Base-by-base conservation (phyloP, 1,140 invertebrate genomes). In the Lasaia peninsularis region DNA sequence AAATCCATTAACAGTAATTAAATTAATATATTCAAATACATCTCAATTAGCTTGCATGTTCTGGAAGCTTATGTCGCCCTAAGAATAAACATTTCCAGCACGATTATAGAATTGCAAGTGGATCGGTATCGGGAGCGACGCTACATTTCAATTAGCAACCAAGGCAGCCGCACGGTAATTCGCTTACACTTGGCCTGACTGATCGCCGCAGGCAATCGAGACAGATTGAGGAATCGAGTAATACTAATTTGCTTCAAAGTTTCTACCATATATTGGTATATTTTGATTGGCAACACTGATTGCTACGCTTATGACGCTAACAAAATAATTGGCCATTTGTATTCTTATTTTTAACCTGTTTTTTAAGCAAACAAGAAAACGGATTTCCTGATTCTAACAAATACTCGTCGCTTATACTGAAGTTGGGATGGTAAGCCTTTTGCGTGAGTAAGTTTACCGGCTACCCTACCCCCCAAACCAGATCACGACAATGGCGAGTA, bases 101-200 rank as follows among this genome's bases (percentile, higher is more conserved):
- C 53, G 35, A 52, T 57, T 52, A 57, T 34, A n/a, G 49, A 18
- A 62, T 57, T 53, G 55, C 60, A 32, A 53, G 44, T 20, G 32
- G 28, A 62, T 52, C 48, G 52, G 56, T 55, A 63, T 58, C 24
- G 24, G 24, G 56, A 55, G 40, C 37, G 52, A 33, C 44, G 59
- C 52, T 63, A 58, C 58, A 63, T 63, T 51, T 58, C 61, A 63
- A 63, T 63, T 63, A 63, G 61, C 18, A 44, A 44, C 37, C 18
- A 44, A 14, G 37, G 18, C 37, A 53, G 52, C 51, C 14, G 52
- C 61, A 63, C 49, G 51, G 61, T 63, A 63, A 63, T 63, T 58
- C 40, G 40, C 52, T 63, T 63, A 63, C 40, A 44, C 56, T 52
- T 44, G 61, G 56, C 54, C 51, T 63, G 56, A 63, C 56, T 63